Percentiles rank a stretch among this genome's conserved stretches.
These are phyloP conservation scores for Phyllopteryx taeniolatus DNA, from an alignment of 2,113 vertebrate species.

Conservation along the genomic window DNA sequence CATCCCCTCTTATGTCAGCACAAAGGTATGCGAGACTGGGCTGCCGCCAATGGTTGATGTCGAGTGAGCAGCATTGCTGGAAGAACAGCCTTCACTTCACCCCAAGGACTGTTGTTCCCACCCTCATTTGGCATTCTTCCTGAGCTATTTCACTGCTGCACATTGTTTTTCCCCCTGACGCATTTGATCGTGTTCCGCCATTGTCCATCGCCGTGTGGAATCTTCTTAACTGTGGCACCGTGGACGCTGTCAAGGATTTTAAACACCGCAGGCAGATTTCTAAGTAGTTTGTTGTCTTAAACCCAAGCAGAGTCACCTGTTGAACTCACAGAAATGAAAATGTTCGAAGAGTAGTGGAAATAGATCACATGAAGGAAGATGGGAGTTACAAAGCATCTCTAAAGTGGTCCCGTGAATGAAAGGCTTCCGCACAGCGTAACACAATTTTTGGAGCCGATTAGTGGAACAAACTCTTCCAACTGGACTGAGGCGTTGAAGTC, in stretches of 20 bases:
- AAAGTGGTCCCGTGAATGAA: conserved; percentile 13
- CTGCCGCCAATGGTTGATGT: conserved; percentile 50
- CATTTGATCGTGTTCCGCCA: conserved; percentile 28
- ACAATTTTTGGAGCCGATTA: conserved; percentile 22
- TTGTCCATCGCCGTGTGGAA: conserved; percentile 34
- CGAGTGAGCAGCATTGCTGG: conserved; percentile 36
- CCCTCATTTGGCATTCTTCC: not conserved
- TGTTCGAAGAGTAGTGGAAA: conserved; percentile 6
- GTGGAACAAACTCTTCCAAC: conserved; percentile 4
- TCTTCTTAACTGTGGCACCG: conserved; percentile 1
- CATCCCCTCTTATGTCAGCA: conserved; percentile 67
- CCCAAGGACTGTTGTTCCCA: conserved; percentile 46
- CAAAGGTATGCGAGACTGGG: conserved; percentile 68
- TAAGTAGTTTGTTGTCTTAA: conserved; percentile 32
- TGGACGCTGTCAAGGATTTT: conserved; percentile 37
- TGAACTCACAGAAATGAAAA: conserved; percentile 27
- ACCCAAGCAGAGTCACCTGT: conserved; percentile 15
- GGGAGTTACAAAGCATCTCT: not conserved
- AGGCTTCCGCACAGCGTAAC: not conserved
- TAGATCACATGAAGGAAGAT: not conserved
- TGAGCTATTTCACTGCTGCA: conserved; percentile 17
- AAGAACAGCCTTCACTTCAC: conserved; percentile 58
- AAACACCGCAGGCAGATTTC: conserved; percentile 38
- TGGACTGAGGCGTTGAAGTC: not conserved
- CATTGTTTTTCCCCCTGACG: conserved; percentile 13